A percentile compares a stretch with the other conserved stretches of the same genome.
Evolutionary conservation across 1,140 invertebrate genomes (phyloP).

Genomic region (Hylaeus volcanicus): DNA sequence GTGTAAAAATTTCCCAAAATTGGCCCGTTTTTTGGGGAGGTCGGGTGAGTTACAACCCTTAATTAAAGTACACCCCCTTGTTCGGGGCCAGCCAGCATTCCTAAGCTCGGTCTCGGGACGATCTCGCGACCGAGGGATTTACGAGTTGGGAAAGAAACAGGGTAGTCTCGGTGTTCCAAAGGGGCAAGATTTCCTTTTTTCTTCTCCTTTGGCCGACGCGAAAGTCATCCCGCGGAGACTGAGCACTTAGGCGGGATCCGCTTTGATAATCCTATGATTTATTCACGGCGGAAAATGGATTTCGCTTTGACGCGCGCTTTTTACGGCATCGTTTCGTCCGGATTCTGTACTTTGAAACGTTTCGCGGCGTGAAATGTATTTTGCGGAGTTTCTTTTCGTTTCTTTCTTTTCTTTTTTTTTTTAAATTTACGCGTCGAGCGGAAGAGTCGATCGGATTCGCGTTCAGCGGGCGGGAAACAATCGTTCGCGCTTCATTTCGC

Average conservation of each 20-base stretch:
- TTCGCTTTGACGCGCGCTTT: slow-evolving; percentile 19
- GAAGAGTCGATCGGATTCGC: too few relatives aligned
- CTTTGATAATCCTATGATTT: slow-evolving; percentile 32
- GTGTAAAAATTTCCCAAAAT: too few relatives aligned
- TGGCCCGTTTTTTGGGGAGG: too few relatives aligned
- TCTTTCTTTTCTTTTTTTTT: too few relatives aligned
- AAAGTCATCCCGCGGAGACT: background rate
- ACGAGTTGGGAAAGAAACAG: background rate
- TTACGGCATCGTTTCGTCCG: slow-evolving; percentile 14
- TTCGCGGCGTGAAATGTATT: background rate
- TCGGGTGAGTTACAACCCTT: too few relatives aligned
- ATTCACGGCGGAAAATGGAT: slow-evolving; percentile 35
- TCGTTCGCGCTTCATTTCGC: too few relatives aligned
- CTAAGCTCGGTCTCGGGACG: too few relatives aligned
- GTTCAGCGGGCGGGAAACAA: too few relatives aligned
- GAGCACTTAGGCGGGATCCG: background rate
- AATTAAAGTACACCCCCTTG: too few relatives aligned
- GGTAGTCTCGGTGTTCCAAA: background rate
- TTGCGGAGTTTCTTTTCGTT: too few relatives aligned
- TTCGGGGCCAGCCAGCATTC: too few relatives aligned
- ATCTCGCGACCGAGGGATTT: background rate
- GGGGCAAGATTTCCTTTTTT: background rate
- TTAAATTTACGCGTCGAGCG: too few relatives aligned
- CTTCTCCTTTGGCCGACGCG: background rate
- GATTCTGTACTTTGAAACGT: background rate